Evolutionary conservation across 1,140 invertebrate genomes (phyloP).

Genomic region (Cylas formicarius): DNA sequence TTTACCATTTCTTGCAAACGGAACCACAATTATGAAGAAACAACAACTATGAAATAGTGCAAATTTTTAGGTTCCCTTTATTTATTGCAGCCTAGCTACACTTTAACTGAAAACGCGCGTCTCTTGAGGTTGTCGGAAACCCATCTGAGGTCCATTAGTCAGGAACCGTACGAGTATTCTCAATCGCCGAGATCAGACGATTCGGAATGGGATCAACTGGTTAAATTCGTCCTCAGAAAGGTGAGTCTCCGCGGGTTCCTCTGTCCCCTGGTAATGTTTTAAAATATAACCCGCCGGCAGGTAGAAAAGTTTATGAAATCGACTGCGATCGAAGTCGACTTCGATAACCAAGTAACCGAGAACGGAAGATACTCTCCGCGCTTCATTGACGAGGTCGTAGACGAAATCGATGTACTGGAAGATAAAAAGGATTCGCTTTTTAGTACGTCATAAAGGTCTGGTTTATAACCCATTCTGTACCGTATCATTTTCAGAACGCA

Average conservation of each 20-base stretch:
- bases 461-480: neutral
- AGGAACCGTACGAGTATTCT: conserved; percentile 62
- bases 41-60: too few species aligned
- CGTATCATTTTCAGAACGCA: conserved; percentile 53
- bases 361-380: conserved; percentile 64
- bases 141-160: conserved; percentile 54
- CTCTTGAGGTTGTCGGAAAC: conserved; percentile 57
- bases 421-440: conserved; percentile 69
- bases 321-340: conserved; percentile 61
- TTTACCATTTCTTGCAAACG: too few species aligned
- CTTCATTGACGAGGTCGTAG: conserved; percentile 73
- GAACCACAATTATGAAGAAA: too few species aligned
- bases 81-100: conserved; percentile 40
- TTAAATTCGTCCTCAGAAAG: conserved; percentile 66
- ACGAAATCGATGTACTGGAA: conserved; percentile 71
- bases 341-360: conserved; percentile 62
- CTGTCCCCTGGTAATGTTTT: neutral
- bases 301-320: conserved; percentile 62
- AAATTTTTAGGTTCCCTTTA: too few species aligned
- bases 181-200: conserved; percentile 59
- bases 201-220: conserved; percentile 68
- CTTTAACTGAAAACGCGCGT: conserved; percentile 61
- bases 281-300: conserved; percentile 38
- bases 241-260: conserved; percentile 38
- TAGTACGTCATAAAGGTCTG: conserved; percentile 53